phyloP scores from a whole-genome alignment of 2,113 vertebrate species.

The Rutilus rutilus region DNA sequence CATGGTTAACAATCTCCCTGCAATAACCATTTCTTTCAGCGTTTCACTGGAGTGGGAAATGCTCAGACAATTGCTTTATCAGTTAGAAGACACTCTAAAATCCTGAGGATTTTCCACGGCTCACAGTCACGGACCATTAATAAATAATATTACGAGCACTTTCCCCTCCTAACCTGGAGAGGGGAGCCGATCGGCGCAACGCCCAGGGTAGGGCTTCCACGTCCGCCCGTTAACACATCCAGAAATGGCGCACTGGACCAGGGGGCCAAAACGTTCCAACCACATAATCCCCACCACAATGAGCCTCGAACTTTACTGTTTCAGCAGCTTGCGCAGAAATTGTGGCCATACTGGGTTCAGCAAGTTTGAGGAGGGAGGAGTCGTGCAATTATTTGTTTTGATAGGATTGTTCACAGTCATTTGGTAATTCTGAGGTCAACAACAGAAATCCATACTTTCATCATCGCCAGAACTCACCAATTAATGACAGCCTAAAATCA shows the following conservation, averaged over 20 bases:
- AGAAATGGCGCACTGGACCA: conserved; percentile 23
- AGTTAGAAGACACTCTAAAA: conserved; percentile 47
- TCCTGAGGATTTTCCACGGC: conserved; percentile 57
- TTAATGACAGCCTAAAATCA: conserved; percentile 30
- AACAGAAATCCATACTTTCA: conserved; percentile 17
- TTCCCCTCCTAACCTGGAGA: conserved; percentile 49
- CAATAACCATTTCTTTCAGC: conserved; percentile 25
- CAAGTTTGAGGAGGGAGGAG: conserved; percentile 34
- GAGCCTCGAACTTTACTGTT: conserved; percentile 45
- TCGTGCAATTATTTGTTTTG: conserved; percentile 23
- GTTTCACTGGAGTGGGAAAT: conserved; percentile 35
- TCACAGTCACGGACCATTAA: conserved; percentile 55
- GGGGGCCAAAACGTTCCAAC: conserved; percentile 47
- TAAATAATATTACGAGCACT: conserved; percentile 53
- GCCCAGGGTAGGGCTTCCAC: conserved; percentile 47
- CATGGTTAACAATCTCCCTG: neutral
- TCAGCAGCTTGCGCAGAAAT: conserved; percentile 19
- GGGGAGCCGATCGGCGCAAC: conserved; percentile 30
- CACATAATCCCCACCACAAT: conserved; percentile 43
- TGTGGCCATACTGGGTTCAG: conserved; percentile 7
- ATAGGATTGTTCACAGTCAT: conserved; percentile 28
- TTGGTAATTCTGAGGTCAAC: conserved; percentile 23
- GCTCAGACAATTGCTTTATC: conserved; percentile 40
- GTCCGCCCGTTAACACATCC: conserved; percentile 57
- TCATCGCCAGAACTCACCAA: conserved; percentile 17